Evolutionary conservation across 2,113 vertebrate species (phyloP).

Genomic region (Illadopsis cleaveri): DNA sequence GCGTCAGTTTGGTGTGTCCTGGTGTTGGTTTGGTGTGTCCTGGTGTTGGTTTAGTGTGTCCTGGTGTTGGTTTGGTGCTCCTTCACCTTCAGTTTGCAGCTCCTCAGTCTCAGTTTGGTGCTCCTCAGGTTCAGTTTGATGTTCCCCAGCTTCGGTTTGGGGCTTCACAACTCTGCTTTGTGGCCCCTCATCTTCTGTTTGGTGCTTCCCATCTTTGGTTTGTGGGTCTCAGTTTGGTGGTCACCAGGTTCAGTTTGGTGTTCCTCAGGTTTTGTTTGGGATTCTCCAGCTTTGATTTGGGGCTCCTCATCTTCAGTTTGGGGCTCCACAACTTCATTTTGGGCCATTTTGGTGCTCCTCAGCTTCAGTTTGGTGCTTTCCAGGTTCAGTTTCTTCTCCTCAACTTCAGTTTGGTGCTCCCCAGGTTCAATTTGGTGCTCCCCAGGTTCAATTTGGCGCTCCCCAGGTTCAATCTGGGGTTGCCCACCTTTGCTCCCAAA

Average conservation of each 20-base stretch:
- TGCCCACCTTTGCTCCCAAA: background rate
- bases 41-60: background rate
- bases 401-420: background rate
- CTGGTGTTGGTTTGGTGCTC: background rate
- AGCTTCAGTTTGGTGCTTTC: background rate
- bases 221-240: rapidly evolving
- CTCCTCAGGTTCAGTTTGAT: rapidly evolving
- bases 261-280: background rate
- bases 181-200: background rate
- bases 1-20: background rate
- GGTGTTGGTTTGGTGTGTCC: background rate
- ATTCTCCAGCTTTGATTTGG: background rate
- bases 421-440: background rate
- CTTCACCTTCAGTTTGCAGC: background rate
- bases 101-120: background rate
- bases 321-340: background rate
- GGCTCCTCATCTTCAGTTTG: background rate
- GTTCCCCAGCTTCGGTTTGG: background rate
- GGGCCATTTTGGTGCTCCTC: background rate
- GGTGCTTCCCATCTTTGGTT: background rate
- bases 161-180: background rate
- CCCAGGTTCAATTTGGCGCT: background rate
- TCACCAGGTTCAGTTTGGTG: background rate
- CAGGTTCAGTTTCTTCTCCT: too few species aligned
- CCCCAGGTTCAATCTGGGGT: background rate